Evolutionary conservation across 2,797 vertebrate genomes (phyloP).

Genomic region (Chaetophractus vellerosus): DNA sequence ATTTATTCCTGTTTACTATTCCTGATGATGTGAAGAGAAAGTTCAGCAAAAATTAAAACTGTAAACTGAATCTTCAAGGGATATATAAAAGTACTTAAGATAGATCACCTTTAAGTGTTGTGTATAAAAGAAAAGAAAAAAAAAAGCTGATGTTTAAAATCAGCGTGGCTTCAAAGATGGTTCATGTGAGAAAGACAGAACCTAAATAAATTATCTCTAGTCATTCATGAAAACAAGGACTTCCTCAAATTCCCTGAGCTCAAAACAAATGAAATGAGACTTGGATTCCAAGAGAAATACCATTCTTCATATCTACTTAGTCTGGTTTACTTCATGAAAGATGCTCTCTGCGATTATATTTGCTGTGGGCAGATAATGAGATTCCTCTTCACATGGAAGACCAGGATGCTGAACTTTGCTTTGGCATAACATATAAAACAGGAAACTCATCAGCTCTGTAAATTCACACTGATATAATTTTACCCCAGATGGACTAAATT

Average conservation of each 20-base stretch:
- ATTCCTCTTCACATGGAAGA: slow-evolving; percentile 24
- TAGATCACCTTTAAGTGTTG: background rate
- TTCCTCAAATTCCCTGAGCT: slow-evolving; percentile 42
- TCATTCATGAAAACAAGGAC: slow-evolving; percentile 40
- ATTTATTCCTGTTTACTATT: slow-evolving; percentile 65
- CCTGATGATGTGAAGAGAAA: slow-evolving; percentile 23
- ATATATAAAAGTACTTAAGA: background rate
- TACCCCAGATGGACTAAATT: slow-evolving; percentile 68
- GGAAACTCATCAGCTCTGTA: slow-evolving; percentile 63
- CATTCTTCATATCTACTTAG: background rate
- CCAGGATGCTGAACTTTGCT: slow-evolving; percentile 60
- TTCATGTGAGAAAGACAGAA: slow-evolving; percentile 15
- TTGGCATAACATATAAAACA: slow-evolving; percentile 68
- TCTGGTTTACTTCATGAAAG: slow-evolving; percentile 71
- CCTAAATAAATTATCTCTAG: slow-evolving; percentile 58
- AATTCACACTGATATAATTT: slow-evolving; percentile 62
- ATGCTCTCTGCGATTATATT: slow-evolving; percentile 57
- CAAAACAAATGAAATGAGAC: slow-evolving; percentile 67
- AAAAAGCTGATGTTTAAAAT: background rate
- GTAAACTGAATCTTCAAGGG: background rate
- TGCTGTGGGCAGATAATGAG: slow-evolving; percentile 61
- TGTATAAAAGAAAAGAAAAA: background rate
- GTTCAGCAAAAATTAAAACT: slow-evolving; percentile 2
- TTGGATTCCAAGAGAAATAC: slow-evolving; percentile 63
- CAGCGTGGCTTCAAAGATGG: slow-evolving; percentile 40